phyloP scores from a whole-genome alignment of 2,888 invertebrate genomes.

The Drosophila acutilabella region DNA sequence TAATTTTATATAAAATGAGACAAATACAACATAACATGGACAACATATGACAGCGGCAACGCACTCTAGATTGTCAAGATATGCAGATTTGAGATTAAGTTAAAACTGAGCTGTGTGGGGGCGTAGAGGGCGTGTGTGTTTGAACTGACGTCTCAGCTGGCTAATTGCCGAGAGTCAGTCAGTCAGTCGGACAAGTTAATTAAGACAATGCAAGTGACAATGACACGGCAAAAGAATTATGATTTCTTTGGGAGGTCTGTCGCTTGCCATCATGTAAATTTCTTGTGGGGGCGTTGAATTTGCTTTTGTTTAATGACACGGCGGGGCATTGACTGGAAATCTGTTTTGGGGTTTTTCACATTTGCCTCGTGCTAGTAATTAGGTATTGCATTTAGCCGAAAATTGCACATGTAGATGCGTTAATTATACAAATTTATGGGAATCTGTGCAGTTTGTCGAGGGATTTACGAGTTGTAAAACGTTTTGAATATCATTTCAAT shows the following conservation, averaged over 20 bases:
- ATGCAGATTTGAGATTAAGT: constrained; percentile 24
- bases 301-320: constrained; percentile 33
- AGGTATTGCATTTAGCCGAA: constrained; percentile 28
- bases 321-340: constrained; percentile 55
- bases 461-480: constrained; percentile 66
- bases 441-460: constrained; percentile 38
- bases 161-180: constrained; percentile 68
- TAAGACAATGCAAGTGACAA: constrained; percentile 45
- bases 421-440: constrained; percentile 67
- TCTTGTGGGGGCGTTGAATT: constrained; percentile 13
- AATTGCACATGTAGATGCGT: constrained; percentile 16
- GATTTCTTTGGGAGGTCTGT: constrained; percentile 39
- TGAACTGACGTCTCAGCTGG: constrained; percentile 53
- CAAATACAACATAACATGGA: constrained; percentile 35
- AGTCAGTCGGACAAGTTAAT: constrained; percentile 71
- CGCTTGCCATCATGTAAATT: constrained; percentile 29
- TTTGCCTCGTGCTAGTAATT: constrained; percentile 58
- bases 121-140: neutral
- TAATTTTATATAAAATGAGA: neutral
- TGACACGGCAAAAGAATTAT: neutral
- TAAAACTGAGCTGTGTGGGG: constrained; percentile 12
- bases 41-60: constrained; percentile 49
- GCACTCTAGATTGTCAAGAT: constrained; percentile 20
- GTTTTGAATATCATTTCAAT: constrained; percentile 59
- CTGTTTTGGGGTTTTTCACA: constrained; percentile 11